Evolutionary conservation across 2,113 vertebrate species (phyloP).

Genomic region (Rhabdomys dilectus): DNA sequence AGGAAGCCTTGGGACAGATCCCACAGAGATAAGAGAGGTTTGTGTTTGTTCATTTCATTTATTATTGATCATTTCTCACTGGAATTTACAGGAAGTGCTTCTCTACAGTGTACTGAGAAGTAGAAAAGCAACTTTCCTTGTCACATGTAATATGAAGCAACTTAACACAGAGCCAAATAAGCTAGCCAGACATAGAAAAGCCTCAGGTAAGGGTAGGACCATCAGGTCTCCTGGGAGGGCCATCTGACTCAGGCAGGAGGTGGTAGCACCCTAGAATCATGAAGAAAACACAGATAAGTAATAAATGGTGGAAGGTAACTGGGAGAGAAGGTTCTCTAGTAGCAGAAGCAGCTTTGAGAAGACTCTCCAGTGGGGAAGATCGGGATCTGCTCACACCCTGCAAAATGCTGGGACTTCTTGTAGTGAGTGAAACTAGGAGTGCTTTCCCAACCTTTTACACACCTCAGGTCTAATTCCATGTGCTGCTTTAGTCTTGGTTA

Average conservation of each 20-base stretch:
- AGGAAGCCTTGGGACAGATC: not conserved
- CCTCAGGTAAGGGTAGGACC: accelerated
- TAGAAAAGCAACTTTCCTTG: not conserved
- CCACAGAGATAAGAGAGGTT: not conserved
- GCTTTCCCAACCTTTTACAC: no score
- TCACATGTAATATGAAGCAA: not conserved
- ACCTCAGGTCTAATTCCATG: not conserved
- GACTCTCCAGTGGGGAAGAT: not conserved
- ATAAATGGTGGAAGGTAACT: no score
- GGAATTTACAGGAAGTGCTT: not conserved
- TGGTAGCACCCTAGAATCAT: no score
- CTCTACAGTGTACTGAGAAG: not conserved
- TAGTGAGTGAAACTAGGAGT: no score
- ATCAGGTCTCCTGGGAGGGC: accelerated
- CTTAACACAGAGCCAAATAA: not conserved
- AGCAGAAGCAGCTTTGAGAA: not conserved
- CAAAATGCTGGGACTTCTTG: not conserved
- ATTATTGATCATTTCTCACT: not conserved
- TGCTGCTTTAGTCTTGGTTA: not conserved
- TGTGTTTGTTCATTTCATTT: not conserved
- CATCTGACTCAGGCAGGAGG: not conserved
- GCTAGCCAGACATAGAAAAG: not conserved
- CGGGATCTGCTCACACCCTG: accelerated
- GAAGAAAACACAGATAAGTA: not conserved
- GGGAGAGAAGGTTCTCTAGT: not conserved